These are phyloP conservation scores for Orussus abietinus DNA, from an alignment of 1,140 invertebrate species.

Conservation along the genomic window DNA sequence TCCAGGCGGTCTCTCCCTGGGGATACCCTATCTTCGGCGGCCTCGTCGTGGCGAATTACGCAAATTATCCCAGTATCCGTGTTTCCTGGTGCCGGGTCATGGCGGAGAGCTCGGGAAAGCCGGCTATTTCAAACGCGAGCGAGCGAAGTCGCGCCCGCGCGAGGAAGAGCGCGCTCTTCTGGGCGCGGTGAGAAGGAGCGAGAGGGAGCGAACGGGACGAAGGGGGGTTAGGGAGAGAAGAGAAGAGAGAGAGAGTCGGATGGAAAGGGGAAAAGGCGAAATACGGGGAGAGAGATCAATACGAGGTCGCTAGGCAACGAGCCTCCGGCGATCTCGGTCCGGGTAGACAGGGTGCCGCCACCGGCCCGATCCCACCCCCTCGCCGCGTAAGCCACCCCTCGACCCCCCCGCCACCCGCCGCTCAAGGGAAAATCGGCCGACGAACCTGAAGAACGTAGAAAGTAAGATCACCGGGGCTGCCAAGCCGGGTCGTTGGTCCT, in stretches of 20 bases:
- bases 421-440: neutral
- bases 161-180: no score
- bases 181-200: conserved; percentile 13
- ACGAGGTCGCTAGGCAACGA: conserved; percentile 53
- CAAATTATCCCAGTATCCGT: conserved; percentile 19
- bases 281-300: conserved; percentile 51
- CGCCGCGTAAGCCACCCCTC: conserved; percentile 20
- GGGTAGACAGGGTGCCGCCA: conserved; percentile 56
- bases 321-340: conserved; percentile 52
- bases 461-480: no score
- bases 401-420: conserved; percentile 2
- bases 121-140: conserved; percentile 13
- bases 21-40: no score
- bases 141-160: no score
- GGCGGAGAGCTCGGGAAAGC: conserved; percentile 2
- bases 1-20: no score
- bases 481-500: no score
- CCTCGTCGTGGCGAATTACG: conserved; percentile 17
- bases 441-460: no score
- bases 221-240: conserved; percentile 18
- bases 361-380: no score
- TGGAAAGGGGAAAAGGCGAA: conserved; percentile 44
- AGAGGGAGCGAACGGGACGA: conserved; percentile 14
- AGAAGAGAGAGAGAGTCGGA: conserved; percentile 28
- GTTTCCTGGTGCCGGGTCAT: conserved; percentile 1